These are phyloP conservation scores for Luscinia megarhynchos DNA, from an alignment of 2,797 vertebrate genomes.

Conservation along the genomic window DNA sequence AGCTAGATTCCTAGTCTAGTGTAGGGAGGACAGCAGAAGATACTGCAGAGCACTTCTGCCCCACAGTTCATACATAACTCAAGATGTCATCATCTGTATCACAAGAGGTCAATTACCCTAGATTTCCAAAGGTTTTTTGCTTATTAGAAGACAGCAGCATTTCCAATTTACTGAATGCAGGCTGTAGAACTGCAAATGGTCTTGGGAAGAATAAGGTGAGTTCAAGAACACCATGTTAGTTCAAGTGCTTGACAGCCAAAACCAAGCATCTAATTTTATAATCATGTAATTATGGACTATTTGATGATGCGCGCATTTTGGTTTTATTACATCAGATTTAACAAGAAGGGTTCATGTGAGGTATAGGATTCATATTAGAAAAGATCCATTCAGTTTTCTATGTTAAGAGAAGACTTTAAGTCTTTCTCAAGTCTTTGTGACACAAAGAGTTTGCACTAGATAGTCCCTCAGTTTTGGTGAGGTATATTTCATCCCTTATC, in stretches of 20 bases:
- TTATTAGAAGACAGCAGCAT: not conserved
- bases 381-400: not conserved
- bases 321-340: not conserved
- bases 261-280: not conserved
- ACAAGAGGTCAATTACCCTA: not conserved
- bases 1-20: not conserved
- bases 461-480: not conserved
- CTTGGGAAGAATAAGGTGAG: not conserved
- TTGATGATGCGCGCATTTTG: not conserved
- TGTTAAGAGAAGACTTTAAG: not conserved
- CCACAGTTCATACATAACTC: not conserved
- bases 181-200: not conserved
- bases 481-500: not conserved
- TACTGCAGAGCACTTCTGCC: not conserved
- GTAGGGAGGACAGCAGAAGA: not conserved
- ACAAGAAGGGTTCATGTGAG: not conserved
- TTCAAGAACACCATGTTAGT: not conserved
- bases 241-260: not conserved
- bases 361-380: not conserved
- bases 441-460: not conserved
- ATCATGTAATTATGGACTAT: not conserved
- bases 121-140: not conserved
- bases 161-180: not conserved
- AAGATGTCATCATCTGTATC: not conserved
- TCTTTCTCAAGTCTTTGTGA: not conserved